Base-by-base conservation (phyloP, 2,113 vertebrate genomes). In the Upupa epops region DNA sequence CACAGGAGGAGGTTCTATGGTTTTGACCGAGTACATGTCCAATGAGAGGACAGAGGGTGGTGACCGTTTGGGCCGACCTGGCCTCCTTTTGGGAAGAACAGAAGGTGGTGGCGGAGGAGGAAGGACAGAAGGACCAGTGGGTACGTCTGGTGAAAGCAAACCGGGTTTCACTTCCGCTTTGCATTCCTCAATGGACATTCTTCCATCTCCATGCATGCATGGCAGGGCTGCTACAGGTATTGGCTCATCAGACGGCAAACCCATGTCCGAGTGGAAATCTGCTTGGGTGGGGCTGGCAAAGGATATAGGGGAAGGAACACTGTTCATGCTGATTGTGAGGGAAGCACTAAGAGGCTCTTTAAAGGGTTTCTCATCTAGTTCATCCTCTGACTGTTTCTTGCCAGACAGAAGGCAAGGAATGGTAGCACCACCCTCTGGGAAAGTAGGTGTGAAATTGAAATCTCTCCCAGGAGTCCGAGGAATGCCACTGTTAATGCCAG, bases 391-490 rank as follows among this genome's bases (percentile, higher is more conserved):
- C 22, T 96, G 95, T 88, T 98, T 99, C 83, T 98, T 98, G 84
- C 96, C 93, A 28, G 97, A 37, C 25, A 97, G 95, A 69, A 98
- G 97, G 59, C 97, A 97, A 88, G 98, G 91, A 87, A 98, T 86
- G 63, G 98, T 97, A 45, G 97, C 98, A 36, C 98, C 84, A 74
- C 98, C 96, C 95, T 99, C 99, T 3, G 98, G 98, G 97, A 99
- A 99, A 92, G 98, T 98, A 19, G 99, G 98, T 0, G 98, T 98
- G 96, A 99, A 99, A 89, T 96, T 99, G 93, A 99, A 98, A 96
- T 99, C 99, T 96, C 99, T 98, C 83, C 99, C 99, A 18, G 99
- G 99, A 34, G 99, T 99, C 93, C 98, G 98, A 45, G 99, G 99
- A 77, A 99, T 98, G 88, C 99, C 98, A 25, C 98, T 98, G 65